These are phyloP conservation scores for Chrysomallon squamiferum DNA, from an alignment of 1,140 invertebrate species.

Conservation along the genomic window DNA sequence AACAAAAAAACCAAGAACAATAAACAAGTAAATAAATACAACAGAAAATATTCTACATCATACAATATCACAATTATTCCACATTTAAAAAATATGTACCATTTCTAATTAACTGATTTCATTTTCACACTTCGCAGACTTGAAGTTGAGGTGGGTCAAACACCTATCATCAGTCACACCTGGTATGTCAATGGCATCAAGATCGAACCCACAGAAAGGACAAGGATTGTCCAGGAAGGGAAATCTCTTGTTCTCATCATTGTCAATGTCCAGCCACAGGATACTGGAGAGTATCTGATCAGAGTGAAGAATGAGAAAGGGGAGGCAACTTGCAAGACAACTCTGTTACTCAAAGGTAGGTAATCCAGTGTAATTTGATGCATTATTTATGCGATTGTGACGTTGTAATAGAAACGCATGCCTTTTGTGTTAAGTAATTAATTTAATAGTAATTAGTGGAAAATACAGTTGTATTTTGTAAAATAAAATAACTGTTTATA, in stretches of 20 bases:
- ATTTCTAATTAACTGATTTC: too few relatives aligned
- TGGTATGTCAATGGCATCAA: conserved; percentile 58
- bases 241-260: conserved; percentile 54
- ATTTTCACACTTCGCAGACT: conserved; percentile 35
- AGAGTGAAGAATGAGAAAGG: conserved; percentile 60
- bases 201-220: conserved; percentile 49
- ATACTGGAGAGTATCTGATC: conserved; percentile 59
- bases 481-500: too few relatives aligned
- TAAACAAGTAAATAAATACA: too few relatives aligned
- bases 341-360: conserved; percentile 55
- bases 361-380: too few relatives aligned
- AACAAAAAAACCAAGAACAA: too few relatives aligned
- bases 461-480: not conserved
- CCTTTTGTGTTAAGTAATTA: too few relatives aligned
- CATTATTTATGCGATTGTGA: not conserved
- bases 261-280: conserved; percentile 48
- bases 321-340: conserved; percentile 60
- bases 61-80: too few relatives aligned
- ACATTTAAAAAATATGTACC: too few relatives aligned
- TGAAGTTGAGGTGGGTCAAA: conserved; percentile 50
- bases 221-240: conserved; percentile 49
- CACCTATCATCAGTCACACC: conserved; percentile 47
- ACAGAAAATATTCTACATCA: too few relatives aligned
- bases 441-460: too few relatives aligned
- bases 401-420: too few relatives aligned